These are phyloP conservation scores for Drosophila equinoxialis DNA, from an alignment of 1,140 invertebrate genomes.

Conservation along the genomic window DNA sequence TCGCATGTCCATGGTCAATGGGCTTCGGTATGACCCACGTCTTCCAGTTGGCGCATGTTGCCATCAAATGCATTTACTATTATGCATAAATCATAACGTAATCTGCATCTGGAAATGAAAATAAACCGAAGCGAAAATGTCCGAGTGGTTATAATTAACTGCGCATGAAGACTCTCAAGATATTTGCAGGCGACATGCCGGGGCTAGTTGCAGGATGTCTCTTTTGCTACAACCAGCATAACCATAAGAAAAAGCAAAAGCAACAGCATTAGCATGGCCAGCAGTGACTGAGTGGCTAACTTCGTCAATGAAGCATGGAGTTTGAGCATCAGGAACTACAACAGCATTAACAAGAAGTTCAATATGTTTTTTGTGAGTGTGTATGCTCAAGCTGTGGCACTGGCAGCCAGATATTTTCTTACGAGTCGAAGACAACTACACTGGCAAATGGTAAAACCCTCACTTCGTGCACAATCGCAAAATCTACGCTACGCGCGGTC, in stretches of 20 bases:
- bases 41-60: slow-evolving; percentile 72
- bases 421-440: slow-evolving; percentile 37
- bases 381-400: slow-evolving; percentile 39
- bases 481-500: slow-evolving; percentile 75
- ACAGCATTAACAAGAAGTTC: slow-evolving; percentile 29
- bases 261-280: slow-evolving; percentile 40
- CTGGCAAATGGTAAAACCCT: slow-evolving; percentile 70
- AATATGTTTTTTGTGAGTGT: slow-evolving; percentile 1
- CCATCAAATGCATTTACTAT: slow-evolving; percentile 82
- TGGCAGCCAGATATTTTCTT: slow-evolving; percentile 46
- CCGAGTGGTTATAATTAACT: slow-evolving; percentile 83
- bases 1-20: slow-evolving; percentile 17
- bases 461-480: slow-evolving; percentile 72
- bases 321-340: slow-evolving; percentile 44
- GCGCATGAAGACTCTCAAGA: slow-evolving; percentile 70
- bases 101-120: slow-evolving; percentile 82
- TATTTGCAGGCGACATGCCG: slow-evolving; percentile 78
- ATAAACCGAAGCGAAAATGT: slow-evolving; percentile 81
- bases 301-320: slow-evolving; percentile 75
- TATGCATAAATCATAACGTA: slow-evolving; percentile 83
- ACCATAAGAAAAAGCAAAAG: slow-evolving; percentile 35
- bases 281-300: slow-evolving; percentile 31
- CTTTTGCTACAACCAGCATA: slow-evolving; percentile 45
- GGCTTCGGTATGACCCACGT: slow-evolving; percentile 27
- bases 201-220: slow-evolving; percentile 64